phyloP scores from a whole-genome alignment of 2,888 invertebrate genomes.

The Apamea anceps region DNA sequence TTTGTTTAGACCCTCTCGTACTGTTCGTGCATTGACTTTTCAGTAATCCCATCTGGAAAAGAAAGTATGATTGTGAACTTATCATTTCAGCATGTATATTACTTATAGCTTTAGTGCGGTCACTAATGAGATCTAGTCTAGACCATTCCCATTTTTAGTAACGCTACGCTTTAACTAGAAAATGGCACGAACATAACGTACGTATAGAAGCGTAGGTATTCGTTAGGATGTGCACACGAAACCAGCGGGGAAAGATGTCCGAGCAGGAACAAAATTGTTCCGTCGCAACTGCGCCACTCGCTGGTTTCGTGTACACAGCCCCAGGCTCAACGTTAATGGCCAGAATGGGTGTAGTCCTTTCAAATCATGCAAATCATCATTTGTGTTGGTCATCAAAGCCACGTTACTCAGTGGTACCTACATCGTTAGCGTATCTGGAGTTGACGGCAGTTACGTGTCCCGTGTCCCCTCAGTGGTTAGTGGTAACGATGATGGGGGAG shows the following conservation, averaged over 20 bases:
- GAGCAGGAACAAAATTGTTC: neutral
- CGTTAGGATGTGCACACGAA: neutral
- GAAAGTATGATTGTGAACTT: neutral
- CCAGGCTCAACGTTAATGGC: neutral
- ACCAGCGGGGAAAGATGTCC: too few species aligned
- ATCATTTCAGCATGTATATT: neutral
- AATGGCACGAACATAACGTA: neutral
- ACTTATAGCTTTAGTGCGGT: neutral
- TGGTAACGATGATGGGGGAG: neutral
- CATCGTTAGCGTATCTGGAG: constrained; percentile 9
- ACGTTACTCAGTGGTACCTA: constrained; percentile 6
- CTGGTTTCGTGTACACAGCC: neutral
- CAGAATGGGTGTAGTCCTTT: neutral
- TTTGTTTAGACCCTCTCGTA: too few species aligned
- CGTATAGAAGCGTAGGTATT: neutral
- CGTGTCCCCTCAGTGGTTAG: neutral
- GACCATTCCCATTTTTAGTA: neutral
- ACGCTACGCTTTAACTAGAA: neutral
- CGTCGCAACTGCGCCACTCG: too few species aligned
- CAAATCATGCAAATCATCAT: neutral
- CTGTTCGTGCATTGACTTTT: too few species aligned
- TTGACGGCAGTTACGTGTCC: neutral
- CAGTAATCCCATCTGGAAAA: neutral
- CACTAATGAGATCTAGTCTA: neutral
- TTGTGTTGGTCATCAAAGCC: constrained; percentile 18